phyloP scores from a whole-genome alignment of 2,888 invertebrate genomes.

The Myathropa florea region DNA sequence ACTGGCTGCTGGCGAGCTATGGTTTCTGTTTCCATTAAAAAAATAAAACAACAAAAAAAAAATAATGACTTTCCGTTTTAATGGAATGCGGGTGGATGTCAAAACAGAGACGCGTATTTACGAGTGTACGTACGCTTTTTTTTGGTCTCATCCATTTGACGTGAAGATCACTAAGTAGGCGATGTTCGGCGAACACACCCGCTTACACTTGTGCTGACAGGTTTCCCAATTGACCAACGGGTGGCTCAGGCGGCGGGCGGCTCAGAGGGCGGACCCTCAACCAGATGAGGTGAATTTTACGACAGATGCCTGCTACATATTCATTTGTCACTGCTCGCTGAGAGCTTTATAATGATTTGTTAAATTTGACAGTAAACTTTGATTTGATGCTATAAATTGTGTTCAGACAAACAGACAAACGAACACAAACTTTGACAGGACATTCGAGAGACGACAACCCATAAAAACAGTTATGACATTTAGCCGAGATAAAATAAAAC shows the following conservation, averaged over 20 bases:
- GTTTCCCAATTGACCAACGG: slow-evolving; percentile 19
- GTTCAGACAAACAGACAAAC: neutral
- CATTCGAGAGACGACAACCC: neutral
- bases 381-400: slow-evolving; percentile 35
- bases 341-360: slow-evolving; percentile 49
- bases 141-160: slow-evolving; percentile 23
- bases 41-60: neutral
- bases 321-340: slow-evolving; percentile 28
- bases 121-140: neutral
- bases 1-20: neutral
- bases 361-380: slow-evolving; percentile 43
- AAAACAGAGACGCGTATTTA: slow-evolving; percentile 19
- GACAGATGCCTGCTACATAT: slow-evolving; percentile 20
- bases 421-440: slow-evolving; percentile 5
- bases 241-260: neutral
- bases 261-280: neutral
- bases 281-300: neutral
- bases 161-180: slow-evolving; percentile 39
- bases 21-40: neutral
- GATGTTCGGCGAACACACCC: neutral
- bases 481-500: neutral
- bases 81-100: slow-evolving; percentile 44
- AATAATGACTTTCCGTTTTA: slow-evolving; percentile 14
- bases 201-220: slow-evolving; percentile 21
- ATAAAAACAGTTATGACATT: neutral